Base-by-base conservation (phyloP, 2,888 invertebrate genomes). In the Enoplolaimus lenunculus region DNA sequence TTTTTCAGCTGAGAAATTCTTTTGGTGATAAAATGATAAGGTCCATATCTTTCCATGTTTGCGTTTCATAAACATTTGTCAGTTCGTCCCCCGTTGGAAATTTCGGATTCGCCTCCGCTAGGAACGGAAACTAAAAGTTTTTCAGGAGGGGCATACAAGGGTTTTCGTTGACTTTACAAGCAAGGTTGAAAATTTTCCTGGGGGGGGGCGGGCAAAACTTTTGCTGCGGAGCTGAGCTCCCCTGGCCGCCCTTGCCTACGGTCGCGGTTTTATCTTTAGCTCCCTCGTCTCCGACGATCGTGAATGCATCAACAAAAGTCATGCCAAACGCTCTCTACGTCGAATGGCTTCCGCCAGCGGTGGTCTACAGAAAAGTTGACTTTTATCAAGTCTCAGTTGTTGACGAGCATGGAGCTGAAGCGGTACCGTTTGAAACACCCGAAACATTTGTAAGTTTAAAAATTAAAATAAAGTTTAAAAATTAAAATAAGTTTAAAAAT, bases 361-460 rank as follows among this genome's bases (percentile, higher is more conserved):
- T 13, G 13, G 64, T 62, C 26, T 26, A 62, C 26, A 29, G 64
- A 62, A 29, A n/a, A 7, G 26, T 62, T 33, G 64, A 62, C 64
- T 30, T 29, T 33, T 62, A 62, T 26, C 28, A n/a, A n/a, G n/a
- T n/a, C n/a, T n/a, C n/a, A 33, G 64, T 62, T 62, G 30, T 62
- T 29, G 64, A 30, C 64, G 30, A 62, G 26, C 16, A 7, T 33
- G 64, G 13, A 13, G 64, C 7, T 33, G 31, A 7, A 7, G 7
- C 7, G 30, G 7, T 13, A 7, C n/a, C 13, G 64, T 7, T 62
- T 7, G 31, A 62, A 30, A 62, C 64, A 7, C 28, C 64, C 7
- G 64, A 62, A 29, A 62, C 7, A 30, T 62, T 62, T 62, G 64
- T 62, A 33, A 62, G 64, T n/a, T 21, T 21, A n/a, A 16, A 16